A percentile compares a stretch with the other conserved stretches of the same genome.
Evolutionary conservation across 2,888 invertebrate species (phyloP).

Genomic region (Oscheius myriophilus): DNA sequence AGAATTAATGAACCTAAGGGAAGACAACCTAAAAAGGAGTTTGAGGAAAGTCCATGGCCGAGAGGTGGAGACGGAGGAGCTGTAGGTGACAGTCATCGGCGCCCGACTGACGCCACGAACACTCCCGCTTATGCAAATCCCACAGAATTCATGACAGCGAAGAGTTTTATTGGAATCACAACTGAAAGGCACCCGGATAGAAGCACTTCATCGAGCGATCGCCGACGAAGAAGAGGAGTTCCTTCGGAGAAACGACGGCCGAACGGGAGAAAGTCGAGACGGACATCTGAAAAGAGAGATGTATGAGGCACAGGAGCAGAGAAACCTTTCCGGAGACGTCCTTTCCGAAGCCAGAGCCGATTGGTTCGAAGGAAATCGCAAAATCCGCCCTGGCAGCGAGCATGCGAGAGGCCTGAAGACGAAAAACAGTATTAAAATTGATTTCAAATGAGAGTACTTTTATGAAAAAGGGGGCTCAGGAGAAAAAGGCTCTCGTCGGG

Average conservation of each 20-base stretch:
- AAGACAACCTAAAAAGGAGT: conserved; percentile 44
- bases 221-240: conserved; percentile 49
- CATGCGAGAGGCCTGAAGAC: conserved; percentile 15
- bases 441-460: background rate
- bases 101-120: background rate
- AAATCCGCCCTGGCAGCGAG: conserved; percentile 31
- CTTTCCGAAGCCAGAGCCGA: conserved; percentile 54
- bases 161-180: conserved; percentile 14
- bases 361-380: conserved; percentile 29
- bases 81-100: conserved; percentile 58
- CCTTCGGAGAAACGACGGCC: background rate
- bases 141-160: background rate
- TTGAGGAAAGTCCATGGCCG: conserved; percentile 56
- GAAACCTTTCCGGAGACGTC: conserved; percentile 51
- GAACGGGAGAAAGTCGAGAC: too few relatives aligned
- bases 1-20: too few relatives aligned
- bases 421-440: too few relatives aligned
- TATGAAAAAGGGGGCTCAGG: too few relatives aligned
- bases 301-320: too few relatives aligned
- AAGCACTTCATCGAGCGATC: conserved; percentile 55
- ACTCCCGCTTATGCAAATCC: background rate
- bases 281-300: conserved; percentile 28
- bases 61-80: conserved; percentile 55
- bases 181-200: conserved; percentile 43
- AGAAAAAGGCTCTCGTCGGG: too few relatives aligned